Evolutionary conservation across 1,140 invertebrate species (phyloP), one percentile per base, ranked within the genome.

Genomic region (Trachelipus rathkii): DNA sequence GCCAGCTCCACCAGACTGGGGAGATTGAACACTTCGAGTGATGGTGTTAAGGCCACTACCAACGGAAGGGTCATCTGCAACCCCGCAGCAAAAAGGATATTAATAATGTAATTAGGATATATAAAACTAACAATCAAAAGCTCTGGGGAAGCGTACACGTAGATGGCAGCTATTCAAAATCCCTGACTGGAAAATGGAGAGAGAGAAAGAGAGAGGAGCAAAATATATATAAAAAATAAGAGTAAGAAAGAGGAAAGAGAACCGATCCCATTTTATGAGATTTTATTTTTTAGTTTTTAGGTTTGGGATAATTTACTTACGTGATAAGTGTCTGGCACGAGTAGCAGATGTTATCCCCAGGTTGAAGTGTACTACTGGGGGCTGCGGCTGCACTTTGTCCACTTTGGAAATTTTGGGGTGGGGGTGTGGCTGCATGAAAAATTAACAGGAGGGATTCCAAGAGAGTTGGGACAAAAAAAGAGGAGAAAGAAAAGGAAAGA

Each of bases 281-380:
- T 46, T 21, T 44, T 24, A 13, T 44, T 44, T 44, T 44, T 72
- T 23, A 23, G 33, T 46, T 33, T 23, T 72, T 13, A 45, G 33
- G 44, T 19, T 19, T 19, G 71, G 46, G 44, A 46, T 15, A 44
- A 15, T 21, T 50, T 87, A 93, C 93, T 94, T 93, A 95, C 93
- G 94, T 92, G 86, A 96, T 95, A 83, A 95, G 89, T 84, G 93
- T 90, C 86, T 95, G 93, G 87, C 94, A 96, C 83, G 95, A 93
- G 77, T 92, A 91, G 86, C 94, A 96, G 86, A 95, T 92, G 86
- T 95, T 95, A 86, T 94, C 93, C 84, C 92, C 92, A 77, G 92
- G 90, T 81, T 91, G 90, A 77, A 94, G 89, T 80, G 89, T 89
- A 82, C 85, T 23, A 83, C 84, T 71, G 87, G 82, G 75, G 82